Base-by-base conservation (phyloP, 2,113 vertebrate species). In the Synodontis membranacea region DNA sequence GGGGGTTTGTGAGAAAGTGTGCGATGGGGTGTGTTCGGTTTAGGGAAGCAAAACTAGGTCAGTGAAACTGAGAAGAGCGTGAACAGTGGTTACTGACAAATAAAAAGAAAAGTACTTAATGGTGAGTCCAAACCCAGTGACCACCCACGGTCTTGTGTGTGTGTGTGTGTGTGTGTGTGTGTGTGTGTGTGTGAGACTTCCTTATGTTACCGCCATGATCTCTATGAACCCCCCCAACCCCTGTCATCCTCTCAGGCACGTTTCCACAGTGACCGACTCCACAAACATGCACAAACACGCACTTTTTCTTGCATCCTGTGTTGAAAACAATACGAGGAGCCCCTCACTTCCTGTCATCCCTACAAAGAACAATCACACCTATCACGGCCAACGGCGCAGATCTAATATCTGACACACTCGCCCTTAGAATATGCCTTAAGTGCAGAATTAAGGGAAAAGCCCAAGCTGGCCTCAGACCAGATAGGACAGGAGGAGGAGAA, bases 321-420 rank as follows among this genome's bases (percentile, higher is more conserved):
- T 88, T 76, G 82, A 89, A 83, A 89, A 89, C 89, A 89, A 89
- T 86, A 85, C 31, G 72, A 86, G 86, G 86, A 86, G 82, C 75
- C 80, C 74, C 44, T 81, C 37, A 66, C 81, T 89, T 88, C 89
- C 89, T 88, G 88, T 86, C 85, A 17, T 87, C 83, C 72, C 52
- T 34, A 58, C 52, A 62, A 85, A 66, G 39, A 37, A 31, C 87
- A 84, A 83, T 76, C 56, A 85, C 87, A 48, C 76, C 74, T 81
- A 60, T 50, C 58, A 80, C 50, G 0, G 68, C 70, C 80, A 5
- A 42, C 72, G 78, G 70, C 6, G 34, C 83, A 52, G 88, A 80
- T 52, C 28, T 64, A 66, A 86, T 44, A 85, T 80, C 72, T 66
- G 9, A 78, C 52, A 28, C 58, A 56, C n/a, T 56, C 66, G 3